Percentiles rank a stretch among this genome's conserved stretches.
Evolutionary conservation across 2,113 vertebrate genomes (phyloP).

Genomic region (Neogobius melanostomus): DNA sequence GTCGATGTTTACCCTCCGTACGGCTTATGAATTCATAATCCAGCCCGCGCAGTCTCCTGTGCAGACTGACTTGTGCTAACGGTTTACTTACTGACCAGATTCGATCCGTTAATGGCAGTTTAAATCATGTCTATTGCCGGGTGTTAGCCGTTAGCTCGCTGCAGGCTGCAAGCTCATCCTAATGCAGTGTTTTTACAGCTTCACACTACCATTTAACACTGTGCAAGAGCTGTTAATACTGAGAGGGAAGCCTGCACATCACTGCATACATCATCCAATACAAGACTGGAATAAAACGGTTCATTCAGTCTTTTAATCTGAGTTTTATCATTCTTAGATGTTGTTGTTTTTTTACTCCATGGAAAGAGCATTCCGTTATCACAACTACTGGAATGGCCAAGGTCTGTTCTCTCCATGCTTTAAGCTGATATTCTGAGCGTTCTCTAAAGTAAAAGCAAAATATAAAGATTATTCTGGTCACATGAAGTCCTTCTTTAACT

Average conservation of each 20-base stretch:
- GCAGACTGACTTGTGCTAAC: slow-evolving; percentile 24
- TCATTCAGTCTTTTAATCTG: neutral
- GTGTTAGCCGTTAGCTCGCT: slow-evolving; percentile 18
- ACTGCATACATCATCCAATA: slow-evolving; percentile 19
- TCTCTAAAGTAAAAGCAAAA: too few species aligned
- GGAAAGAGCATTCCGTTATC: neutral
- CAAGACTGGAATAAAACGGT: neutral
- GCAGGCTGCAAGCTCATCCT: slow-evolving; percentile 13
- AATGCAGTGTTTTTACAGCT: slow-evolving; percentile 26
- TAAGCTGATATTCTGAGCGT: too few species aligned
- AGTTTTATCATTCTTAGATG: neutral
- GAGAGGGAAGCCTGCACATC: neutral
- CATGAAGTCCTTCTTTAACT: too few species aligned
- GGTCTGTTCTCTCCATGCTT: too few species aligned
- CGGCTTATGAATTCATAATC: slow-evolving; percentile 48
- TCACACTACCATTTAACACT: slow-evolving; percentile 20
- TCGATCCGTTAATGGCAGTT: slow-evolving; percentile 51
- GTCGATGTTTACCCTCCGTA: slow-evolving; percentile 49
- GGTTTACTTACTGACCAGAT: slow-evolving; percentile 54
- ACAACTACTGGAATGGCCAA: too few species aligned
- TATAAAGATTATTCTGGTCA: too few species aligned
- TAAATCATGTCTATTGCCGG: slow-evolving; percentile 32
- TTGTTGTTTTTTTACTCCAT: too few species aligned
- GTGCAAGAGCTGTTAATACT: neutral
- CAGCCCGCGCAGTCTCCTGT: slow-evolving; percentile 30